phyloP scores from a whole-genome alignment of 1,140 invertebrate genomes.

The Aethina tumida region DNA sequence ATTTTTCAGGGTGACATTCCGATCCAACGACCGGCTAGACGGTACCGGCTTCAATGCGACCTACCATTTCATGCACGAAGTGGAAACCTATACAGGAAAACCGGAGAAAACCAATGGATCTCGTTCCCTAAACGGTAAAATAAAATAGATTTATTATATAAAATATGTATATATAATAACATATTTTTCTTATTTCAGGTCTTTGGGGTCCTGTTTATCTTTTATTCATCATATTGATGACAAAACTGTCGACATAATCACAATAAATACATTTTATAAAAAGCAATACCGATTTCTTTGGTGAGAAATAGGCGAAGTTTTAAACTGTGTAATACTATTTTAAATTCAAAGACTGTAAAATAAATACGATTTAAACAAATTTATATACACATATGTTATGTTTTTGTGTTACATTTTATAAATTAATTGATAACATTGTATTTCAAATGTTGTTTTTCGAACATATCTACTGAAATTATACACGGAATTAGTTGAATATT shows the following conservation, averaged over 20 bases:
- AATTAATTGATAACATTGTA: too few relatives aligned
- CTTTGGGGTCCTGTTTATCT: neutral
- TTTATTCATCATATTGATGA: constrained; percentile 3
- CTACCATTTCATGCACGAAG: constrained; percentile 59
- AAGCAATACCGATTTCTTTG: too few relatives aligned
- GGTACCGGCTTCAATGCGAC: constrained; percentile 87
- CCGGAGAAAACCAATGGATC: neutral
- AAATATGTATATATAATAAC: constrained; percentile 3
- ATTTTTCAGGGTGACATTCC: constrained; percentile 90
- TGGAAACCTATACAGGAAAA: constrained; percentile 16
- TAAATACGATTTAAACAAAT: too few relatives aligned
- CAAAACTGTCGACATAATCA: constrained; percentile 9
- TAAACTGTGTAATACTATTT: too few relatives aligned
- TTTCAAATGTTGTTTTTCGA: too few relatives aligned
- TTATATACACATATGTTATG: too few relatives aligned
- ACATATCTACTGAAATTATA: too few relatives aligned
- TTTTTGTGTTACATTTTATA: too few relatives aligned
- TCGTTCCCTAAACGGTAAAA: neutral
- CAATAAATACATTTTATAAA: too few relatives aligned
- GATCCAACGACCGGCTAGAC: constrained; percentile 87
- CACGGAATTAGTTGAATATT: too few relatives aligned
- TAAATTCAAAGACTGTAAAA: too few relatives aligned
- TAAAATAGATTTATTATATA: constrained; percentile 1
- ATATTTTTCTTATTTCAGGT: neutral
- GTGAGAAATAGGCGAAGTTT: too few relatives aligned